Evolutionary conservation across 2,113 vertebrate species (phyloP), one percentile per base, ranked within the genome.

Genomic region (Grus americana): DNA sequence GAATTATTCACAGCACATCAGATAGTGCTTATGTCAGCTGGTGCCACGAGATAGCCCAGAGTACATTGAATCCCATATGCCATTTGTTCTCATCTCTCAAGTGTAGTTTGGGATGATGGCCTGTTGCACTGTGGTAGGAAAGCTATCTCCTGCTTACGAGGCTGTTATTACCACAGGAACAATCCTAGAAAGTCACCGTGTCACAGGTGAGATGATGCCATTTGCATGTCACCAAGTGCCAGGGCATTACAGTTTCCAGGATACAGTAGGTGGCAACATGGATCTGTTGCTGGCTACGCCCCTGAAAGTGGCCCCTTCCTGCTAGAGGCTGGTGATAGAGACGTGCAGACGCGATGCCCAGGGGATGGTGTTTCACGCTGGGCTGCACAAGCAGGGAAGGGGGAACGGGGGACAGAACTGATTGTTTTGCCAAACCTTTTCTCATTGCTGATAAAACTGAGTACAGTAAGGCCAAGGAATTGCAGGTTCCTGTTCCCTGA

Each of bases 1-100:
- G 80, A 97, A 85, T 92, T 93, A 91, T 89, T 95, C 83, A 89
- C 61, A 71, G 44, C n/a, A 21, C 65, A 84, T 74, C 78, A 83
- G 49, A 78, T 14, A 84, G 47, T 59, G 55, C 83, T 91, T 92
- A 38, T 78, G 40, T 90, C 86, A 95, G 71, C 79, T 73, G 75
- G 54, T 70, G 76, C 76, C 79, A 57, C n/a, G 68, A 81, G 73
- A 81, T 11, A 84, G 68, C 83, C 72, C 72, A 47, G 59, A 50
- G 59, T 76, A 67, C 76, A 47, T 14, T 0, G 0, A 59, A 74
- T 79, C 65, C 72, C 61, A 3, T 15, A n/a, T 26, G 55, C 47
- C 49, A 47, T 76, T 79, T 6, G 1, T 49, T 70, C 50, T 83
- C 47, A 29, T 59, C 72, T 80, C 55, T 80, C 65, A 38, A 17